A percentile compares a stretch with the other conserved stretches of the same genome.
phyloP scores from a whole-genome alignment of 2,888 invertebrate species.

The Caenorhabditis panamensis region DNA sequence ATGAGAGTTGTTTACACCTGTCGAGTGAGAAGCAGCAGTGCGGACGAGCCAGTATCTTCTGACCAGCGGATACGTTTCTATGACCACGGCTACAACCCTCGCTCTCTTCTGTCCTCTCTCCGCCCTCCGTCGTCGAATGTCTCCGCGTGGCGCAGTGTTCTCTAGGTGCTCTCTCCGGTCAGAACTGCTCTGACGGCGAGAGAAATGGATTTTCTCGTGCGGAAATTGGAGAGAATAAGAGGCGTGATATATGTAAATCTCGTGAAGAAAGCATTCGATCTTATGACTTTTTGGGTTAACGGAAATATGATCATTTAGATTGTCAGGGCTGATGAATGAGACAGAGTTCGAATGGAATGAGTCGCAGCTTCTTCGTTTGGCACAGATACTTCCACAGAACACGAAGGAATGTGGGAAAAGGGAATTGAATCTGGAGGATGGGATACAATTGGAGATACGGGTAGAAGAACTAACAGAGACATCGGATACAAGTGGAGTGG shows the following conservation, averaged over 20 bases:
- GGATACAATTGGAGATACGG: slow-evolving; percentile 14
- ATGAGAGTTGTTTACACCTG: too few relatives aligned
- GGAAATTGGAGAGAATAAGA: neutral
- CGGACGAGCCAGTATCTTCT: neutral
- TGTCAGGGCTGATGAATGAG: slow-evolving; percentile 26
- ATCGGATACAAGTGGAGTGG: slow-evolving; percentile 14
- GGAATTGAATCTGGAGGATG: slow-evolving; percentile 2
- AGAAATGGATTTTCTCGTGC: neutral
- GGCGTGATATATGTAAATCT: too few relatives aligned
- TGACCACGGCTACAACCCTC: neutral
- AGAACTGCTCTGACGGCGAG: neutral
- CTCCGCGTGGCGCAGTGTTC: neutral
- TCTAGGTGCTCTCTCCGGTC: neutral
- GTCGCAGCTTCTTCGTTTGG: slow-evolving; percentile 6
- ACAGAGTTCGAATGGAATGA: slow-evolving; percentile 55
- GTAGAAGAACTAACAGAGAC: neutral
- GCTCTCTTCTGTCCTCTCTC: neutral
- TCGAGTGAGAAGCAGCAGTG: too few relatives aligned
- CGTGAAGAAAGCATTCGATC: too few relatives aligned
- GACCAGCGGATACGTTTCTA: neutral
- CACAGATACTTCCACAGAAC: slow-evolving; percentile 2
- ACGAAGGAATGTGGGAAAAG: neutral
- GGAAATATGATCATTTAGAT: neutral
- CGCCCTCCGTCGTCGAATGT: neutral
- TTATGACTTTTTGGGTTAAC: neutral